Conservation (phyloP, 1,140 invertebrate genomes). For the Cecropterus lyciades region DNA sequence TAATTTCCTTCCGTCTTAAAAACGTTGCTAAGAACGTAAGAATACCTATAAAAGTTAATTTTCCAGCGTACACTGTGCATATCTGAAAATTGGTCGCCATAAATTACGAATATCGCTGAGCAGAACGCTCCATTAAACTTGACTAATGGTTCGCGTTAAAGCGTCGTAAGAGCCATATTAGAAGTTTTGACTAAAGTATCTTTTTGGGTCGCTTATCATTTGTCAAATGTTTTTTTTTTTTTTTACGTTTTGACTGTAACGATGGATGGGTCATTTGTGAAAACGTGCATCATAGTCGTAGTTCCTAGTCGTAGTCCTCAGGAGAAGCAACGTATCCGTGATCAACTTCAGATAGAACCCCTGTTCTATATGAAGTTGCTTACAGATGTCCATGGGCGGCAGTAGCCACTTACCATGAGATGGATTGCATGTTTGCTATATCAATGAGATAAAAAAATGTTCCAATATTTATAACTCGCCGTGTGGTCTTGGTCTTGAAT, state of each 20-base stretch:
- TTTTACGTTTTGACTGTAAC: neutral
- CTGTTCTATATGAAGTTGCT: too few species aligned
- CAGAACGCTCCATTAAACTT: conserved; percentile 54
- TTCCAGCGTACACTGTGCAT: conserved; percentile 21
- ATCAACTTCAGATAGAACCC: too few species aligned
- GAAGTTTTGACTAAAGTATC: conserved; percentile 25
- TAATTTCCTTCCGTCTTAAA: conserved; percentile 14
- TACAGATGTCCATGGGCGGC: too few species aligned
- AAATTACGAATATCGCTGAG: conserved; percentile 58
- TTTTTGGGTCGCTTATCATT: conserved; percentile 10
- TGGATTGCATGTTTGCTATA: too few species aligned
- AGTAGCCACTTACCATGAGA: too few species aligned
- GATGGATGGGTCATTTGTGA: too few species aligned
- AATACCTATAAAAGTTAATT: conserved; percentile 22
- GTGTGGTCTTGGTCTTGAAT: too few species aligned
- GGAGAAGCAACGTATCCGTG: too few species aligned
- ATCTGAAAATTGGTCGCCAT: conserved; percentile 40
- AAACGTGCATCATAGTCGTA: too few species aligned
- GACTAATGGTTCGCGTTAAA: conserved; percentile 47
- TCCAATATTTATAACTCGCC: too few species aligned
- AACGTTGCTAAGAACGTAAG: neutral
- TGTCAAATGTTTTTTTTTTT: neutral
- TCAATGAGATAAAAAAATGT: too few species aligned
- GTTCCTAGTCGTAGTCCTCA: too few species aligned
- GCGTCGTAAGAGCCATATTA: conserved; percentile 23